Base-by-base conservation (phyloP, 2,888 invertebrate species). In the Orthosia incerta region DNA sequence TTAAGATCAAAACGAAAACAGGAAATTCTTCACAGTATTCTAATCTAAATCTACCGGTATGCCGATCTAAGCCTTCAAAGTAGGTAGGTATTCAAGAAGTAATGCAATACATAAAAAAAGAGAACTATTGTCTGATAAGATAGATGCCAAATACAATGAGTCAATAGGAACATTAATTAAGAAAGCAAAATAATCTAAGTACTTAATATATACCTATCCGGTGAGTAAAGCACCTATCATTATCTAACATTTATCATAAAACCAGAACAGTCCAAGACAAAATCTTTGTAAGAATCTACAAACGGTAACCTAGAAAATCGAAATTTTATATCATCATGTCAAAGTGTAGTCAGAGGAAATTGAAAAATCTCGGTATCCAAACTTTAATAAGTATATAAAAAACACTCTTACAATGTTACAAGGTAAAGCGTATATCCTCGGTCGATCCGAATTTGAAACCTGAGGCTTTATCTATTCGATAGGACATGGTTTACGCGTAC, bases 401-500 rank as follows among this genome's bases (percentile, higher is more conserved):
- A 50, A 16, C 16, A 26, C 16, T 45, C 39, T 12, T 1, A 5
- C n/a, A 39, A 39, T 9, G 9, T 45, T 15, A n/a, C 20, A 11
- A 50, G 2, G 18, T 45, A 26, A 2, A 39, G n/a, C 18, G 13
- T 72, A 61, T 79, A 74, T 69, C 51, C 45, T 56, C 13, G 45
- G 61, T 56, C 50, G 31, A 51, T 39, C 20, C 23, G 2, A 77
- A 66, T 74, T 63, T 68, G 69, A 65, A 74, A 55, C 53, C 18
- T 60, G 71, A 64, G n/a, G 63, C 53, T 11, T 62, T 77, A 63
- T 67, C 74, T 73, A 48, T 56, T 26, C 18, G 7, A 26, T 68
- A 66, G 62, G 55, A 80, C 59, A 68, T 51, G 61, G 61, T 55
- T 68, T 62, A 53, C 64, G 64, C 26, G 53, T 57, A 51, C 67